Conservation (phyloP, 2,888 invertebrate genomes). For the Cancer borealis region DNA sequence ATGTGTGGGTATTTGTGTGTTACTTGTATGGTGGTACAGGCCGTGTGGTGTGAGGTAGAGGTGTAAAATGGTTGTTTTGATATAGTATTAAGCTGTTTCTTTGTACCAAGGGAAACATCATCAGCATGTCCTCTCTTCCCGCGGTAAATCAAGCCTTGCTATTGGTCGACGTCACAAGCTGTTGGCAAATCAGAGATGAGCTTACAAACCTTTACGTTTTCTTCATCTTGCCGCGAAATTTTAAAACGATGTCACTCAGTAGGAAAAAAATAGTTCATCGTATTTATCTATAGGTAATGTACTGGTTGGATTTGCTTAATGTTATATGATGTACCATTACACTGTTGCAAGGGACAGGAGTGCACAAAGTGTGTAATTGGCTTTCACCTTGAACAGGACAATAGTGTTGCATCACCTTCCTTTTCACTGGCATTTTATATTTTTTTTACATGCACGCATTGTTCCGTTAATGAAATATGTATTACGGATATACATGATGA, state of each 20-base stretch:
- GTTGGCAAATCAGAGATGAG: conserved; percentile 44
- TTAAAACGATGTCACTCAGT: background rate
- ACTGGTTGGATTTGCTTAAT: background rate
- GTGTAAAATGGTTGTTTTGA: background rate
- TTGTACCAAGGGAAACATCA: conserved; percentile 61
- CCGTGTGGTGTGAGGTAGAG: background rate
- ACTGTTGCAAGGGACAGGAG: background rate
- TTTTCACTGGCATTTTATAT: background rate
- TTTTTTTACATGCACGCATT: background rate
- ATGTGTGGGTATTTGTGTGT: background rate
- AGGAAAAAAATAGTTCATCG: background rate
- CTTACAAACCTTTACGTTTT: conserved; percentile 62
- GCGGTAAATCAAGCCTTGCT: conserved; percentile 58
- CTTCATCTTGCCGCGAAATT: conserved; percentile 49
- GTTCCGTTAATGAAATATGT: background rate
- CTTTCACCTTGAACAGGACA: background rate
- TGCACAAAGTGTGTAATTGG: background rate
- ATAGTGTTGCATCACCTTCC: background rate
- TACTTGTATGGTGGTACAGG: background rate
- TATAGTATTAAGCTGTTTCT: conserved; percentile 61
- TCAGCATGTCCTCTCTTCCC: conserved; percentile 72
- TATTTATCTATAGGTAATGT: background rate
- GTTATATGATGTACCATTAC: background rate
- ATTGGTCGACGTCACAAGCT: conserved; percentile 48
- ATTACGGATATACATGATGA: background rate